Conservation (phyloP, 2,113 vertebrate species). For the Bungarus multicinctus region DNA sequence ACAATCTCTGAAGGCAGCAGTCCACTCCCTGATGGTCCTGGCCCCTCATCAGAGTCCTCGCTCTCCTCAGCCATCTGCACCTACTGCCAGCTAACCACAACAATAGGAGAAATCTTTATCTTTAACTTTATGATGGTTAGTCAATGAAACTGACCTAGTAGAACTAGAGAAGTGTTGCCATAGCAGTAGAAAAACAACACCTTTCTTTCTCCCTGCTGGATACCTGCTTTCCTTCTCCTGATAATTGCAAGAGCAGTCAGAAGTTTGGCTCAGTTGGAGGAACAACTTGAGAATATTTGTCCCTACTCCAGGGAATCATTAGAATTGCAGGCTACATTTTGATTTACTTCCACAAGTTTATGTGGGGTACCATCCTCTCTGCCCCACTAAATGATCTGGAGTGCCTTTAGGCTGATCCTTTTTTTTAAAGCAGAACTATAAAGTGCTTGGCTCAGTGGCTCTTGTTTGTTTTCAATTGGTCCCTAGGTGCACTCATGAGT, state of each 20-base stretch:
- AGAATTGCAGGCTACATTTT: background rate
- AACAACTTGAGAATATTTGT: background rate
- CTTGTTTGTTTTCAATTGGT: constrained; percentile 6
- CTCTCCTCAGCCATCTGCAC: too few species aligned
- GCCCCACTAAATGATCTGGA: background rate
- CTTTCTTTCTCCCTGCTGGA: background rate
- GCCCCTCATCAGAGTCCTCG: too few species aligned
- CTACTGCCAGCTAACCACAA: too few species aligned
- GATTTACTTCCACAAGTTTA: background rate
- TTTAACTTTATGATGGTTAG: background rate
- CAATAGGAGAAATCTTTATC: background rate
- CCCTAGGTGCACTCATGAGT: constrained; percentile 18
- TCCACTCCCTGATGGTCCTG: too few species aligned
- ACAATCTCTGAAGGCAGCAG: too few species aligned
- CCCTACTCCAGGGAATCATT: background rate
- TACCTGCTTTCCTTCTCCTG: background rate
- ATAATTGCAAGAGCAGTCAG: background rate
- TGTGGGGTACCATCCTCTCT: background rate
- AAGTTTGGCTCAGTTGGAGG: background rate
- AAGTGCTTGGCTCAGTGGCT: constrained; percentile 2
- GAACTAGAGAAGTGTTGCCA: background rate
- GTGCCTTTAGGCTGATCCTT: background rate
- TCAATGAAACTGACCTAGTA: background rate
- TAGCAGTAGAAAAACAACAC: background rate
- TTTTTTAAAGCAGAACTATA: background rate